Conservation (phyloP, 1,140 invertebrate genomes). For the Polyergus mexicanus region DNA sequence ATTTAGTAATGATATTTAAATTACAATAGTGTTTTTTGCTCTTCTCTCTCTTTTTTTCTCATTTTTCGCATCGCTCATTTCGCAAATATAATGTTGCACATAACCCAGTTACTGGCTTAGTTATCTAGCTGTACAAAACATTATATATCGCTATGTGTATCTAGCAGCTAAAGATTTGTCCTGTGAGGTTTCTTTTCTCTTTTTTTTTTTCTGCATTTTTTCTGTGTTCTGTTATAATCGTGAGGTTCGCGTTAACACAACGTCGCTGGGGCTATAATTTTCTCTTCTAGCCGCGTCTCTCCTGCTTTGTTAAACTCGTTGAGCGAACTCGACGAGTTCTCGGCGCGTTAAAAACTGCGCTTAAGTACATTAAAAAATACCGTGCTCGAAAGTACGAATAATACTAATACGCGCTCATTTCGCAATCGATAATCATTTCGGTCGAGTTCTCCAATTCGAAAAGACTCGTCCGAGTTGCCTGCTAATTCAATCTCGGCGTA, state of each 20-base stretch:
- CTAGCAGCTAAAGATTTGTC: conserved; percentile 85
- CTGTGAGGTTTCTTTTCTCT: conserved; percentile 79
- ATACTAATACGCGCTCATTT: conserved; percentile 53
- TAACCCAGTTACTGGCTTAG: conserved; percentile 86
- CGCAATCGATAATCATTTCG: not conserved
- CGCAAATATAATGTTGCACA: conserved; percentile 85
- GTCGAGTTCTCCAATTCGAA: not conserved
- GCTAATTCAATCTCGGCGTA: conserved; percentile 45
- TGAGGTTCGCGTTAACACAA: conserved; percentile 47
- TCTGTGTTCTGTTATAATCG: conserved; percentile 32
- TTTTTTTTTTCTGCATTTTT: conserved; percentile 47
- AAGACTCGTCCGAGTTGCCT: not conserved
- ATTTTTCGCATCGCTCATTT: conserved; percentile 48
- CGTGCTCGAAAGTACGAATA: conserved; percentile 73
- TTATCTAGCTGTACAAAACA: conserved; percentile 86
- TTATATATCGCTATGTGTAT: conserved; percentile 83
- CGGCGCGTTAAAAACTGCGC: conserved; percentile 68
- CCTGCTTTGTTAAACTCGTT: conserved; percentile 43
- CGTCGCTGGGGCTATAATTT: conserved; percentile 11
- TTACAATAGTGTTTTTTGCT: conserved; percentile 82
- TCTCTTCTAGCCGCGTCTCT: conserved; percentile 19
- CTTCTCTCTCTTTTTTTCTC: conserved; percentile 68
- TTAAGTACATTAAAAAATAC: conserved; percentile 86
- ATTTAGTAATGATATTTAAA: conserved; percentile 84
- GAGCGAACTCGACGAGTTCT: conserved; percentile 11